Base-by-base conservation (phyloP, 2,888 invertebrate species). In the Coleophora deauratella region DNA sequence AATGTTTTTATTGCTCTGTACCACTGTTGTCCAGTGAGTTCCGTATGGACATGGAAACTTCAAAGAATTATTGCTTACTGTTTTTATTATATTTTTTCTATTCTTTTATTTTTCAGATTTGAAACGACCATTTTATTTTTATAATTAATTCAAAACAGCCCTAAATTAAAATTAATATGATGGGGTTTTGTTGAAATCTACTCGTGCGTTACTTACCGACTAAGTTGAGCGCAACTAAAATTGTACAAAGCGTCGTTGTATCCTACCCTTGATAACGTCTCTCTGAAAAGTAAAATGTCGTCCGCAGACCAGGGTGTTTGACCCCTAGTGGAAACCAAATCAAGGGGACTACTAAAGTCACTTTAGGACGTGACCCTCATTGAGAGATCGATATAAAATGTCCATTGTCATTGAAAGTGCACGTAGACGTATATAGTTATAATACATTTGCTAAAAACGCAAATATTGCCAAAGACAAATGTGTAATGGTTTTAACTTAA, bases 291-390 rank as follows among this genome's bases (percentile, higher is more conserved):
- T 49, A 9, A 62, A 43, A 59, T 54, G 54, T 53, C 49, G 56
- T 53, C 55, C 59, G 60, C 48, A 57, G 63, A 77, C 62, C 84
- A 87, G 88, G 88, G 88, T 87, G 75, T 84, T 86, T 86, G 88
- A 88, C 87, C 89, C 89, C 88, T 88, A 89, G 87, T 91, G 91
- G 90, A 91, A 91, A 91, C 91, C 91, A 91, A 91, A 91, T 91
- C 91, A 91, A 90, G 86, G 88, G 86, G 84, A 85, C 70, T 60
- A 39, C 47, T 68, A 89, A 90, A 88, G 89, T 89, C 89, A 90
- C 89, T 72, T 70, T 73, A 87, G 78, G 88, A 89, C 90, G 90
- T 90, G 90, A 88, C 89, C 87, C 62, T 65, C 65, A 63, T 65
- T 80, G 57, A 59, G 58, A 47, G 42, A 45, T 52, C 47, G 40